A percentile compares a stretch with the other conserved stretches of the same genome.
Evolutionary conservation across 2,888 invertebrate genomes (phyloP).

Genomic region (Microctonus hyperodae): DNA sequence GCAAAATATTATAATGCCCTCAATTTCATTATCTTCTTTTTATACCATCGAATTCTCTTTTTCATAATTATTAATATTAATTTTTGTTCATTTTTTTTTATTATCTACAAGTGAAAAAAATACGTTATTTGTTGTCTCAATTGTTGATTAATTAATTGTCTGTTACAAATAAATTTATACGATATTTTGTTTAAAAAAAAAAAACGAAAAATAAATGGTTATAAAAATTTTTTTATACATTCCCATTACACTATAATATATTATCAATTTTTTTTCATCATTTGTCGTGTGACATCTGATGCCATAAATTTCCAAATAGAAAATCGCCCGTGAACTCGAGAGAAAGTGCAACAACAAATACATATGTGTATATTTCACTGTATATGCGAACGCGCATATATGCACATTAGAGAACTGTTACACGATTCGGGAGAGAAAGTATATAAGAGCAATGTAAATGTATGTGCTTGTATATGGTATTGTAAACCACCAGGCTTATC

Average conservation of each 20-base stretch:
- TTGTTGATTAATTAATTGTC: constrained; percentile 57
- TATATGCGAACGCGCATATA: neutral
- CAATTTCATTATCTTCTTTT: neutral
- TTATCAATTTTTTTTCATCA: neutral
- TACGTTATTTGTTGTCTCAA: constrained; percentile 51
- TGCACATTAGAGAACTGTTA: constrained; percentile 7
- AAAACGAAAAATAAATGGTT: too few species aligned
- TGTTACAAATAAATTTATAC: constrained; percentile 58
- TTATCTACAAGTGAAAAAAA: constrained; percentile 38
- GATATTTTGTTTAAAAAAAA: constrained; percentile 54
- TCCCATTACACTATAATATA: neutral
- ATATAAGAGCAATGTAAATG: constrained; percentile 8
- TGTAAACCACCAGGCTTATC: constrained; percentile 6
- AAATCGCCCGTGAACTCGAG: constrained; percentile 38
- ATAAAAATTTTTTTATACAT: neutral
- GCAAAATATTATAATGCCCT: neutral
- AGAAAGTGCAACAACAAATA: constrained; percentile 36
- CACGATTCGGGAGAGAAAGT: constrained; percentile 28
- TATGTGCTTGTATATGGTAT: neutral
- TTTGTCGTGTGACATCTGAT: neutral
- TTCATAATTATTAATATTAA: constrained; percentile 25
- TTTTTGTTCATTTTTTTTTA: constrained; percentile 35
- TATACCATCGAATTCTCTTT: neutral
- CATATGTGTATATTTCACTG: constrained; percentile 15
- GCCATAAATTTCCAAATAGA: constrained; percentile 19